Evolutionary conservation across 2,113 vertebrate species (phyloP).

Genomic region (Galbula dea): DNA sequence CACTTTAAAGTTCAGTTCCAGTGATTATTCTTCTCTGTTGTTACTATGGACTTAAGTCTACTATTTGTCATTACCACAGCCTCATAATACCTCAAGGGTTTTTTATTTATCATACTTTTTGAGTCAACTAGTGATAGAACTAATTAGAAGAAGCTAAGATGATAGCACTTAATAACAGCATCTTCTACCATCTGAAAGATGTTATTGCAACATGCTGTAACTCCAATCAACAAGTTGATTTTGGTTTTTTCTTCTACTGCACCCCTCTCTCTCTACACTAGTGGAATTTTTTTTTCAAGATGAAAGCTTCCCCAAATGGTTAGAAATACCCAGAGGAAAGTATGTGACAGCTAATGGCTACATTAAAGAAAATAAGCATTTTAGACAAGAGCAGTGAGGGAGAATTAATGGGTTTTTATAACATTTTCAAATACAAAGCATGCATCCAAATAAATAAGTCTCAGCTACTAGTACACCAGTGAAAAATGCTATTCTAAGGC

Average conservation of each 20-base stretch:
- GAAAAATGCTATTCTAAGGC: not conserved
- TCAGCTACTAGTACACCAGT: not conserved
- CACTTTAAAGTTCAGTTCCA: not conserved
- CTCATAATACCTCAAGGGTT: not conserved
- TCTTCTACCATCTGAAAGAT: not conserved
- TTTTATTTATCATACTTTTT: not conserved
- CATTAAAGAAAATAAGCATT: not conserved
- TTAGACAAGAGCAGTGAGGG: not conserved
- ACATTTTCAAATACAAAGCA: not conserved
- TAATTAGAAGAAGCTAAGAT: not conserved
- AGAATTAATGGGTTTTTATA: not conserved
- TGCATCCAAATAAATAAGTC: not conserved
- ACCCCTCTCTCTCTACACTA: not conserved
- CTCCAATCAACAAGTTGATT: not conserved
- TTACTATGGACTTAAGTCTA: not conserved
- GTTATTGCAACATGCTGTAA: fast-evolving
- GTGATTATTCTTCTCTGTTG: not conserved
- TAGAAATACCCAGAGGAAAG: not conserved
- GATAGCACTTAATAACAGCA: not conserved
- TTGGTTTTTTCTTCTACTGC: not conserved
- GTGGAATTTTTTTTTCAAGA: not conserved
- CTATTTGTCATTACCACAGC: not conserved
- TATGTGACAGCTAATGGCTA: not conserved
- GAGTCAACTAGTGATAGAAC: not conserved
- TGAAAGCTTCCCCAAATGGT: not conserved